phyloP scores from a whole-genome alignment of 2,113 vertebrate species.

The Neotragus moschatus region DNA sequence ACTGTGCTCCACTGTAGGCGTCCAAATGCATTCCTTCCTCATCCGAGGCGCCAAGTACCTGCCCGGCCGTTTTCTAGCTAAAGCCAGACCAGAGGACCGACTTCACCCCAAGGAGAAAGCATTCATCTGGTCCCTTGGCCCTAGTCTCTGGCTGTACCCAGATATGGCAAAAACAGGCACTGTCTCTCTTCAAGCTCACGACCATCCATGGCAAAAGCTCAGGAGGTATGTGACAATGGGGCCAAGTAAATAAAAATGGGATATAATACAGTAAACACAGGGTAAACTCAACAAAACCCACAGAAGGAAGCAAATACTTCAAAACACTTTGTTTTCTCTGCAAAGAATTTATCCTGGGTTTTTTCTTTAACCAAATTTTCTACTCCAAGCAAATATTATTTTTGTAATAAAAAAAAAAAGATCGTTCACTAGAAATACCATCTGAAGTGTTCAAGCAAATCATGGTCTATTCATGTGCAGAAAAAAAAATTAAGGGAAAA shows the following conservation, averaged over 20 bases:
- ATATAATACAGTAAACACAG: not conserved
- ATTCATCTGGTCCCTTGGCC: not conserved
- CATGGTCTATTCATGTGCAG: not conserved
- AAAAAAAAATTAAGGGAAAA: not conserved
- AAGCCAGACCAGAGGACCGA: not conserved
- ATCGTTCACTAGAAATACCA: not conserved
- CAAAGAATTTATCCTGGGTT: not conserved
- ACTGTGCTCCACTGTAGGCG: not conserved
- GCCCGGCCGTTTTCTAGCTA: not conserved
- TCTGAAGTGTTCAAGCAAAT: not conserved
- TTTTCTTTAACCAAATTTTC: slow-evolving; percentile 26
- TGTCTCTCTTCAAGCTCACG: not conserved
- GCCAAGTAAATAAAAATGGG: not conserved
- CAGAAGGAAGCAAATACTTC: not conserved
- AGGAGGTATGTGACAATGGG: not conserved
- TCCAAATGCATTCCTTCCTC: not conserved
- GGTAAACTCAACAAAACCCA: not conserved
- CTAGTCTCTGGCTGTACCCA: not conserved
- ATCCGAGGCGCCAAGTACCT: not conserved
- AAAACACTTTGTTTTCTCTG: not conserved
- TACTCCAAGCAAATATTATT: not conserved
- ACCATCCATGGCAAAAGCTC: not conserved
- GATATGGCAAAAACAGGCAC: not conserved
- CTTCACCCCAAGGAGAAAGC: not conserved
- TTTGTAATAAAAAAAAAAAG: slow-evolving; percentile 10